Evolutionary conservation across 2,888 invertebrate genomes (phyloP).

Genomic region (Trissolcus brochymenae): DNA sequence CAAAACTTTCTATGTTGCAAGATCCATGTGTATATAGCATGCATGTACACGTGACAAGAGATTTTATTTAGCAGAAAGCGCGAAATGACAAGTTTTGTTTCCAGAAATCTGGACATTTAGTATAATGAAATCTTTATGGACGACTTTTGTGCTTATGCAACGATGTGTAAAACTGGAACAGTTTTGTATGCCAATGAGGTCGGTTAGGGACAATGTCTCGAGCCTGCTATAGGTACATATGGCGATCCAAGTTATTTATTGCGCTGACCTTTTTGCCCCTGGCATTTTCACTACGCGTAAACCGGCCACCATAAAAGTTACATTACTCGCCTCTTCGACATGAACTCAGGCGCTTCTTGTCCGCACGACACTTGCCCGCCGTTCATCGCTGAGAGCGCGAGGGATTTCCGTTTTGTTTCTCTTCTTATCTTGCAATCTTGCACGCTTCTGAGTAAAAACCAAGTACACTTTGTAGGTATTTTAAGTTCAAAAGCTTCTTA

Average conservation of each 20-base stretch:
- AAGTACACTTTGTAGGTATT: too few species aligned
- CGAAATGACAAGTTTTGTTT: conserved; percentile 40
- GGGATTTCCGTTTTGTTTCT: conserved; percentile 44
- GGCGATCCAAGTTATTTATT: conserved; percentile 73
- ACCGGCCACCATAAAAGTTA: conserved; percentile 66
- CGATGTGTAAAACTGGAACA: conserved; percentile 58
- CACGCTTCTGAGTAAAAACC: conserved; percentile 19
- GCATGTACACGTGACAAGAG: conserved; percentile 38
- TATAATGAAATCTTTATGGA: conserved; percentile 38
- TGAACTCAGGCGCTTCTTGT: conserved; percentile 56
- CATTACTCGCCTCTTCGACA: conserved; percentile 59
- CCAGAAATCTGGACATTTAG: conserved; percentile 51
- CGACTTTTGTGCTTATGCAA: conserved; percentile 56
- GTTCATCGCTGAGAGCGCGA: conserved; percentile 38
- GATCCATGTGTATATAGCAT: conserved; percentile 9
- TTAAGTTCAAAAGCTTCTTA: neutral
- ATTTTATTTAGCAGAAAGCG: conserved; percentile 35
- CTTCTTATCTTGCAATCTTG: conserved; percentile 40
- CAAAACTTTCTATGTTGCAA: conserved; percentile 42
- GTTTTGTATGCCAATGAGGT: conserved; percentile 53
- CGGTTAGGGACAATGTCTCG: conserved; percentile 58
- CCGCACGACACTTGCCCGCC: conserved; percentile 50
- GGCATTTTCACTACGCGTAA: conserved; percentile 69
- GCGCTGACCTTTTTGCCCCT: conserved; percentile 71
- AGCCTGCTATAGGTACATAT: conserved; percentile 65